These are phyloP conservation scores for Antheraea pernyi DNA, from an alignment of 1,140 invertebrate species.

Conservation along the genomic window DNA sequence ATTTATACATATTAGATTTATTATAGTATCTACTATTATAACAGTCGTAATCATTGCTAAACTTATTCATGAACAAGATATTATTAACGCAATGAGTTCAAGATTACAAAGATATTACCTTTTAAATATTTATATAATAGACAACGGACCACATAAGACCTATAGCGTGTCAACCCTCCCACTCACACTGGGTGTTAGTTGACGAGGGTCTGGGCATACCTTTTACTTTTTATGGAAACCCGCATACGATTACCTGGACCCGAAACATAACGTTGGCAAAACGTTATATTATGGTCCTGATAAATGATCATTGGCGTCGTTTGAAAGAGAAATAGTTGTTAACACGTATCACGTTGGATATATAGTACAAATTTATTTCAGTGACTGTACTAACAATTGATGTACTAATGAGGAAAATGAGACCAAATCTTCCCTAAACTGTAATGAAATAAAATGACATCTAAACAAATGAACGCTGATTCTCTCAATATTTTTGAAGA, in stretches of 20 bases:
- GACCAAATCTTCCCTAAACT: too few species aligned
- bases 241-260: not conserved
- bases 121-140: not conserved
- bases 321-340: not conserved
- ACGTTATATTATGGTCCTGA: not conserved
- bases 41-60: too few species aligned
- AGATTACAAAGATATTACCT: not conserved
- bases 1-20: too few species aligned
- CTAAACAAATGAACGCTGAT: too few species aligned
- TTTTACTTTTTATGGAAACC: not conserved
- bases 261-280: not conserved
- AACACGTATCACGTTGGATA: not conserved
- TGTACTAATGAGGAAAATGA: too few species aligned
- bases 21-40: too few species aligned
- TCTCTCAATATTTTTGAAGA: too few species aligned
- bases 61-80: too few species aligned
- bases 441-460: too few species aligned
- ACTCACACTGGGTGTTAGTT: not conserved
- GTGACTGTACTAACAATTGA: too few species aligned
- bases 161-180: not conserved
- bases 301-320: not conserved
- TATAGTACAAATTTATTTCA: too few species aligned
- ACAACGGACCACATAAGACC: not conserved
- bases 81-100: not conserved
- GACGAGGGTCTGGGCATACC: not conserved